Evolutionary conservation across 2,888 invertebrate genomes (phyloP).

Genomic region (Orgyia antiqua): DNA sequence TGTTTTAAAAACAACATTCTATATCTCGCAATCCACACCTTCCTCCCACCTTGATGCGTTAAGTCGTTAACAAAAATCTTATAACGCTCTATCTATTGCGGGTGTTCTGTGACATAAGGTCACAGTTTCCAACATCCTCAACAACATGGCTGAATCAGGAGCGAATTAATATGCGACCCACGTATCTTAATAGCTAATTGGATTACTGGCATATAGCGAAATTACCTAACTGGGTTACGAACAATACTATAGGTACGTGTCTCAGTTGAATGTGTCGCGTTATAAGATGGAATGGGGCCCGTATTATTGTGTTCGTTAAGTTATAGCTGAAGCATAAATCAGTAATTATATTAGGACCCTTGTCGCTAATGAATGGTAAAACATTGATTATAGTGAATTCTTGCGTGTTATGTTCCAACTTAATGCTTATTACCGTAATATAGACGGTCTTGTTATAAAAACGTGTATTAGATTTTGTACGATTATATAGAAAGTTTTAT

Average conservation of each 20-base stretch:
- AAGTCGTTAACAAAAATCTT: too few relatives aligned
- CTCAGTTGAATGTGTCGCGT: slow-evolving; percentile 30
- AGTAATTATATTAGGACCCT: slow-evolving; percentile 57
- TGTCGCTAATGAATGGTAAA: slow-evolving; percentile 42
- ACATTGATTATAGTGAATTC: slow-evolving; percentile 29
- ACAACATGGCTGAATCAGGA: slow-evolving; percentile 53
- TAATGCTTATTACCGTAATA: slow-evolving; percentile 15
- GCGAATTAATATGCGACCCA: slow-evolving; percentile 73
- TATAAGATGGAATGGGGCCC: slow-evolving; percentile 23
- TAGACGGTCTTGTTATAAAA: slow-evolving; percentile 1
- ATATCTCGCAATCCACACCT: too few relatives aligned
- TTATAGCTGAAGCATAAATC: slow-evolving; percentile 55
- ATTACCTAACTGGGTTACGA: slow-evolving; percentile 72
- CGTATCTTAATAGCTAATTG: slow-evolving; percentile 78
- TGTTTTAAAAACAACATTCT: too few relatives aligned
- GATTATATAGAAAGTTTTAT: too few relatives aligned
- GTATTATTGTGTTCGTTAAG: slow-evolving; percentile 54
- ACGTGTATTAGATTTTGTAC: too few relatives aligned
- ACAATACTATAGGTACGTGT: slow-evolving; percentile 63
- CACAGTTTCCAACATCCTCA: slow-evolving; percentile 50
- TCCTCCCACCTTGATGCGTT: too few relatives aligned
- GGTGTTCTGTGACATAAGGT: too few relatives aligned
- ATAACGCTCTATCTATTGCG: too few relatives aligned
- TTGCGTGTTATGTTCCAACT: slow-evolving; percentile 27
- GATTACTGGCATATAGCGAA: slow-evolving; percentile 75